A percentile compares a stretch with the other conserved stretches of the same genome.
These are phyloP conservation scores for Catalaphyllia jardinei DNA, from an alignment of 64 coral and sea anemone genomes.

Conservation along the genomic window DNA sequence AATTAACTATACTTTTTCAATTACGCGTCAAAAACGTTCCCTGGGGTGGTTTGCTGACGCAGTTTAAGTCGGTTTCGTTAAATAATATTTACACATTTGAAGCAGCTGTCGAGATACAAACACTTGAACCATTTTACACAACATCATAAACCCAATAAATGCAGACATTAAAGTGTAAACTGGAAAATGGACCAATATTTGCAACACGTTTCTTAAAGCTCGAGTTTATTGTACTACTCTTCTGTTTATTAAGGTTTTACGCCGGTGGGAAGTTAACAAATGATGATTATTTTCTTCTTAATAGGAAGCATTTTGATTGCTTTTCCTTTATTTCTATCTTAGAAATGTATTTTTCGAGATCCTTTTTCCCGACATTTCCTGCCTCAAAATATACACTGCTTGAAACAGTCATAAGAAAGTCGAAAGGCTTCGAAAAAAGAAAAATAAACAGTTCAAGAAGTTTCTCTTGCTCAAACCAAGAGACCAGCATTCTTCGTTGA, in stretches of 20 bases:
- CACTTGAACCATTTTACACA: background rate
- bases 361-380: background rate
- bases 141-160: background rate
- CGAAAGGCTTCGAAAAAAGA: too few species aligned
- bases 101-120: background rate
- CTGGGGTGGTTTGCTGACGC: background rate
- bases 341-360: constrained; percentile 4
- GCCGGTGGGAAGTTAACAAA: constrained; percentile 7
- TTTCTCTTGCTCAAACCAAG: too few species aligned
- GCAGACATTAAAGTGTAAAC: background rate
- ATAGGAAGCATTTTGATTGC: background rate
- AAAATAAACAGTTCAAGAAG: too few species aligned
- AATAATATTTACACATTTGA: constrained; percentile 25
- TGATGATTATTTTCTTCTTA: background rate
- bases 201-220: background rate
- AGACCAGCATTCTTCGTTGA: too few species aligned
- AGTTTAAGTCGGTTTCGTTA: background rate
- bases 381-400: background rate
- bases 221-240: background rate
- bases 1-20: background rate
- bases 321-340: constrained; percentile 8
- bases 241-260: background rate
- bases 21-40: constrained; percentile 12
- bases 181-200: background rate
- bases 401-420: background rate